phyloP scores from a whole-genome alignment of 2,797 vertebrate species.

The Danio jaintianensis region DNA sequence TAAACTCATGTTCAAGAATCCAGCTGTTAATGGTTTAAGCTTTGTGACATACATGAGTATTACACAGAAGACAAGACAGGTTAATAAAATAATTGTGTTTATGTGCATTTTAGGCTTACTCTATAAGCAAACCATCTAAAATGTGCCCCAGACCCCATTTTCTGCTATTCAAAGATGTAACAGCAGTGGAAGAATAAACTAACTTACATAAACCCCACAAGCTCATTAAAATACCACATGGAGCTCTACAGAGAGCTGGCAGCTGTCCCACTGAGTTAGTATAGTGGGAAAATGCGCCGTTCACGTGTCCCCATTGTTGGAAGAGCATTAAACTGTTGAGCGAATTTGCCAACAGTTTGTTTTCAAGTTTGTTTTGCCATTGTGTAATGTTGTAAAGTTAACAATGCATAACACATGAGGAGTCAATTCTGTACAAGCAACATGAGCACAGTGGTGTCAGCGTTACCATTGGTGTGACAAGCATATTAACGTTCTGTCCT shows the following conservation, averaged over 20 bases:
- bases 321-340: slow-evolving; percentile 23
- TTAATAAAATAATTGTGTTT: slow-evolving; percentile 36
- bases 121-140: slow-evolving; percentile 59
- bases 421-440: slow-evolving; percentile 3
- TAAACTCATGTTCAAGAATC: too few species aligned
- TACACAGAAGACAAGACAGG: not conserved
- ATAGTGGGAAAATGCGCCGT: not conserved
- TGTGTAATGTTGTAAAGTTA: slow-evolving; percentile 47
- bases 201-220: slow-evolving; percentile 54
- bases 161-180: slow-evolving; percentile 47
- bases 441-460: not conserved
- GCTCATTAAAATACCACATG: slow-evolving; percentile 58
- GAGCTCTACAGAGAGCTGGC: slow-evolving; percentile 40
- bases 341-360: slow-evolving; percentile 47
- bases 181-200: slow-evolving; percentile 61
- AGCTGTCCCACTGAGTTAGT: slow-evolving; percentile 10
- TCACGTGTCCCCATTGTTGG: slow-evolving; percentile 29
- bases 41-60: too few species aligned
- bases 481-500: not conserved
- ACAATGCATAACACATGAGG: slow-evolving; percentile 18
- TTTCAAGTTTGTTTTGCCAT: slow-evolving; percentile 31
- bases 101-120: slow-evolving; percentile 67
- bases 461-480: not conserved
- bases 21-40: too few species aligned
- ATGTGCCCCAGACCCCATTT: slow-evolving; percentile 49